Percentiles rank a stretch among this genome's conserved stretches.
These are phyloP conservation scores for Cremastinae sp. DNA, from an alignment of 2,888 invertebrate genomes.

Conservation along the genomic window DNA sequence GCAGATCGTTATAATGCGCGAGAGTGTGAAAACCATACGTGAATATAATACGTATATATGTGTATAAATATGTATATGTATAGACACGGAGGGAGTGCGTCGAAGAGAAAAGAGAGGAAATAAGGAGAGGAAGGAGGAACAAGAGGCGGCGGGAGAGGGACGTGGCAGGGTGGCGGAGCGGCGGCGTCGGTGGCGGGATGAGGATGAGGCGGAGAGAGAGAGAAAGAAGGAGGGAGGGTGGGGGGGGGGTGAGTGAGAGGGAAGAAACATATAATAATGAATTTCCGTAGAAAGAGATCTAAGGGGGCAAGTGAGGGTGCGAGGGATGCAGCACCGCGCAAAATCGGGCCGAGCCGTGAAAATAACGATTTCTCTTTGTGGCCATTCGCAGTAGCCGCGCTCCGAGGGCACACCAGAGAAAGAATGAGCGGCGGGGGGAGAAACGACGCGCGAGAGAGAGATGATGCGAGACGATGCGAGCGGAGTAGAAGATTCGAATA, in stretches of 20 bases:
- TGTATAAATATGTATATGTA: background rate
- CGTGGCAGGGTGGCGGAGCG: background rate
- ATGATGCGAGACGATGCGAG: conserved; percentile 4
- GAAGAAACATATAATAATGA: conserved; percentile 56
- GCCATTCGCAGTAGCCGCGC: conserved; percentile 62
- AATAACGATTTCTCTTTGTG: conserved; percentile 76
- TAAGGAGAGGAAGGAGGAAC: conserved; percentile 21
- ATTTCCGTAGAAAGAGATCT: conserved; percentile 51
- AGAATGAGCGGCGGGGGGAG: conserved; percentile 41
- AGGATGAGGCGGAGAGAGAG: conserved; percentile 13
- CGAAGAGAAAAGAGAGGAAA: conserved; percentile 11
- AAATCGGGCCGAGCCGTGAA: conserved; percentile 76
- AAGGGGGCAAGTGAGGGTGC: conserved; percentile 53
- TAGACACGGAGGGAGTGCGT: background rate
- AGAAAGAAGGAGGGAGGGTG: conserved; percentile 6
- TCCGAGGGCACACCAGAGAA: conserved; percentile 35
- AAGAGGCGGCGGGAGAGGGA: too few species aligned
- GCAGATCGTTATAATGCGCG: too few species aligned
- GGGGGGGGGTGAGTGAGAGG: conserved; percentile 51
- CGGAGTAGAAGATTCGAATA: conserved; percentile 50
- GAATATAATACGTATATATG: background rate
- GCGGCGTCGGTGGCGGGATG: too few species aligned
- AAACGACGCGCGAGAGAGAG: conserved; percentile 40
- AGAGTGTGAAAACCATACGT: background rate
- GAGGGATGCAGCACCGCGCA: conserved; percentile 72